Evolutionary conservation across 2,888 invertebrate species (phyloP), one percentile per base, ranked within the genome.

Genomic region (Cremastinae sp.): DNA sequence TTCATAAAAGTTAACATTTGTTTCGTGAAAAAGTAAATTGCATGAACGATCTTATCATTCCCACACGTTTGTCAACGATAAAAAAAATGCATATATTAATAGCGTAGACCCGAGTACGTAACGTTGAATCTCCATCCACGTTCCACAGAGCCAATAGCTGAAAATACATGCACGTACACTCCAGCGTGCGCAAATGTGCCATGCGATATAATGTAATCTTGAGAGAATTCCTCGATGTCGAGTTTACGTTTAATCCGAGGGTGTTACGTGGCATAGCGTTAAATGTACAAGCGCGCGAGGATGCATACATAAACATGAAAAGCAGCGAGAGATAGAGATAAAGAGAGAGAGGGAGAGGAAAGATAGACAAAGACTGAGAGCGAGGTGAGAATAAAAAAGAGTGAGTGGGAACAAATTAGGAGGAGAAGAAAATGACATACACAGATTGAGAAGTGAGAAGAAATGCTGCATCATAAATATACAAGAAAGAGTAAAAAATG

Each of bases 141-240:
- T 14, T 28, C 34, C 4, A 20, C 20, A 5, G 7, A 9, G n/a
- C 20, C 45, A 20, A 66, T 47, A 12, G 36, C 5, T 58, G 49
- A 38, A 59, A 18, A 28, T 38, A 45, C 12, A 34, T 65, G 38
- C 14, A 9, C 20, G 36, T 28, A 28, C 28, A 28, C 28, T 3
- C 2, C 12, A 18, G 20, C 34, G 22, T 53, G 43, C 45, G n/a
- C 49, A 16, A 16, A 58, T 56, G 18, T 34, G 22, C 20, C 16
- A 14, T 34, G 62, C 58, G 12, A 45, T 18, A 34, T 36, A 45
- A 49, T 56, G 54, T 65, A 70, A 65, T 45, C 54, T 47, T 65
- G 69, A 38, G 75, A 71, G 75, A 75, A 75, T 66, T 71, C 66
- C 71, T 75, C 61, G 75, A 71, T 75, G 54, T 74, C 74, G 79